A percentile compares a stretch with the other conserved stretches of the same genome.
phyloP scores from a whole-genome alignment of 2,888 invertebrate genomes.

The Apoderus coryli region DNA sequence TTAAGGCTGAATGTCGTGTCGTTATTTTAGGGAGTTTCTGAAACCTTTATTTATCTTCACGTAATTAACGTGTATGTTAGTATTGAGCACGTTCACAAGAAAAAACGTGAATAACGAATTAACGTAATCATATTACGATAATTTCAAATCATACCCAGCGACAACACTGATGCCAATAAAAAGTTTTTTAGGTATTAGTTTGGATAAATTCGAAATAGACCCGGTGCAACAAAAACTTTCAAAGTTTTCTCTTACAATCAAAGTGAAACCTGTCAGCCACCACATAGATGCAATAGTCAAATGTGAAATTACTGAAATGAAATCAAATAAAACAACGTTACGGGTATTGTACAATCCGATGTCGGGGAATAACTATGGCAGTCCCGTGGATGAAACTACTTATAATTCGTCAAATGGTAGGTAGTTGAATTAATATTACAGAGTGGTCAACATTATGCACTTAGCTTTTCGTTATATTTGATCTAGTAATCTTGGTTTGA shows the following conservation, averaged over 20 bases:
- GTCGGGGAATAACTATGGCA: no score
- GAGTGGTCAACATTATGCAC: not conserved
- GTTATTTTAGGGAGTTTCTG: no score
- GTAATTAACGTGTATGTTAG: no score
- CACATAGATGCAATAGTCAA: slow-evolving; percentile 77
- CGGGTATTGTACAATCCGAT: slow-evolving; percentile 58
- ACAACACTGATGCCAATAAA: no score
- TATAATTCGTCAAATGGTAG: slow-evolving; percentile 11
- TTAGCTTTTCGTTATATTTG: no score
- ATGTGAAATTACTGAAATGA: slow-evolving; percentile 71
- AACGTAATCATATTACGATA: no score
- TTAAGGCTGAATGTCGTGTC: no score
- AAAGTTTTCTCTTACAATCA: slow-evolving; percentile 36
- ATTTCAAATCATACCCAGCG: no score
- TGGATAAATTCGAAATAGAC: slow-evolving; percentile 85
- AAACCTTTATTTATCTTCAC: no score
- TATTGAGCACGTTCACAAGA: no score
- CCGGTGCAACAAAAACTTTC: slow-evolving; percentile 55
- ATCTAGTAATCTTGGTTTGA: not conserved
- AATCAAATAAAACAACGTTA: slow-evolving; percentile 56
- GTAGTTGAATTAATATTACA: slow-evolving; percentile 1
- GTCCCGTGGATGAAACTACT: no score
- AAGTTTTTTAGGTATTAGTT: slow-evolving; percentile 60
- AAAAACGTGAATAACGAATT: no score
- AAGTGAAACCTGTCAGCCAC: slow-evolving; percentile 68